Percentiles rank a stretch among this genome's conserved stretches.
Evolutionary conservation across 2,797 vertebrate species (phyloP).

Genomic region (Hafferia zeledoni): DNA sequence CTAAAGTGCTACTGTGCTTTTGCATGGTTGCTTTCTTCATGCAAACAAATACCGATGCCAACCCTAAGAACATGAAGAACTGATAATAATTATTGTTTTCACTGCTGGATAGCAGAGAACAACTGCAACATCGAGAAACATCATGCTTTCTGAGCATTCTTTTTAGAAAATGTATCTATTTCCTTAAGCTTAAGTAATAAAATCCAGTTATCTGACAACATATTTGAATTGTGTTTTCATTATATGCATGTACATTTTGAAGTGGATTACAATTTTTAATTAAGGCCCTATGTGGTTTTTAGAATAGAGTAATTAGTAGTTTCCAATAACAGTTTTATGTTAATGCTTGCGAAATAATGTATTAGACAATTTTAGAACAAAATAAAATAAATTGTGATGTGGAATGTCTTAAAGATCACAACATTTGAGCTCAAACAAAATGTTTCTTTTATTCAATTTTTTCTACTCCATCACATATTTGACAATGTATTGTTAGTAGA

Average conservation of each 20-base stretch:
- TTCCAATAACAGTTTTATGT: not conserved
- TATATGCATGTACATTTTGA: not conserved
- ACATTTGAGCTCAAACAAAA: not conserved
- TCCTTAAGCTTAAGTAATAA: constrained; percentile 18
- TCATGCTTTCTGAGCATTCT: not conserved
- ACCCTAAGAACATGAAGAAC: constrained; percentile 41
- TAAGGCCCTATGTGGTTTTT: not conserved
- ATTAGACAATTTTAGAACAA: not conserved
- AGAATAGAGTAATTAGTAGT: not conserved
- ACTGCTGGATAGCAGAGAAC: constrained; percentile 11
- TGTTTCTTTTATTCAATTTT: not conserved
- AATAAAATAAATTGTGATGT: constrained; percentile 1
- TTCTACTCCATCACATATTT: not conserved
- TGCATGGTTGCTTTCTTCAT: constrained; percentile 40
- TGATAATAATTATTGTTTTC: constrained; percentile 49
- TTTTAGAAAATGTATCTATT: not conserved
- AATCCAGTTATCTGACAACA: not conserved
- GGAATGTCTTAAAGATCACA: not conserved
- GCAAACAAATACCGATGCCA: constrained; percentile 24
- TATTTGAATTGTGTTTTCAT: constrained; percentile 8
- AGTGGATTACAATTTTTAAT: constrained; percentile 19
- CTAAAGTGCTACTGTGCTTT: constrained; percentile 46
- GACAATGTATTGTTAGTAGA: not conserved
- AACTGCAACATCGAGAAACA: not conserved
- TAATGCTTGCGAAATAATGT: not conserved